These are phyloP conservation scores for Pantherophis alleghaniensis DNA, from an alignment of 2,797 vertebrate genomes.

Conservation along the genomic window DNA sequence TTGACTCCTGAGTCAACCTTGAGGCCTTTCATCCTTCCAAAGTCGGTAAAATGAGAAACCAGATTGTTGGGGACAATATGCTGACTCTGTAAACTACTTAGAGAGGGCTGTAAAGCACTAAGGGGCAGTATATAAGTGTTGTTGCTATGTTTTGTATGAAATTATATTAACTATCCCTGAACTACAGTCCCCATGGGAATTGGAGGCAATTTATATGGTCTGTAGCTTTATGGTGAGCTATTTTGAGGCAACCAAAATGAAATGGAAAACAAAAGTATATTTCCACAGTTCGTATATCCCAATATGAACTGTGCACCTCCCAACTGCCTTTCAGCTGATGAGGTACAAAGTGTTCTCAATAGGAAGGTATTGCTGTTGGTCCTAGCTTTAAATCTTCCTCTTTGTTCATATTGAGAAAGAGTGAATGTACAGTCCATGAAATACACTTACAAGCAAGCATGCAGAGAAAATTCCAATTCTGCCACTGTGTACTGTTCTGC, in stretches of 20 bases:
- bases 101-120: no score
- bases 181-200: background rate
- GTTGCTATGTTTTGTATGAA: background rate
- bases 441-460: background rate
- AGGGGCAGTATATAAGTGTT: background rate
- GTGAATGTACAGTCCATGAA: background rate
- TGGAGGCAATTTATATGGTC: background rate
- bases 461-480: background rate
- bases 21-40: no score
- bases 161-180: background rate
- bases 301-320: background rate
- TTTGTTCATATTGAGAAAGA: background rate
- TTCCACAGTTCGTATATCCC: background rate
- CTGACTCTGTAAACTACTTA: no score
- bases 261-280: background rate
- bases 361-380: background rate
- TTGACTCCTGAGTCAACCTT: no score
- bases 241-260: background rate
- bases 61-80: no score
- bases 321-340: background rate
- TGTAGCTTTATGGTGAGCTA: background rate
- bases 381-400: background rate
- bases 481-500: background rate
- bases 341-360: background rate
- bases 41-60: no score